phyloP scores from a whole-genome alignment of 2,888 invertebrate genomes.

The Trichopoda pennipes region DNA sequence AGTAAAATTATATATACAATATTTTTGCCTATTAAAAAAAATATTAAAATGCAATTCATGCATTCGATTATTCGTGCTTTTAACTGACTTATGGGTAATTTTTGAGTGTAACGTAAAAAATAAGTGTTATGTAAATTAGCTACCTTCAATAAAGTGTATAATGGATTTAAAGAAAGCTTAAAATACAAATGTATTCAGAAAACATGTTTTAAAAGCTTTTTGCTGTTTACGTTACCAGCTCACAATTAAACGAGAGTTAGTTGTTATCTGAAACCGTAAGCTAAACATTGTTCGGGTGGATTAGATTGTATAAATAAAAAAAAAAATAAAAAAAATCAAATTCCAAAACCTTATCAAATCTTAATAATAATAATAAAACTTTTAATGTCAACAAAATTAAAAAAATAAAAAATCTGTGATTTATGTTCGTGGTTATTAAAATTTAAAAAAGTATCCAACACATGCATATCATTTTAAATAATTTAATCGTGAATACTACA shows the following conservation, averaged over 20 bases:
- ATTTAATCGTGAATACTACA: conserved; percentile 6
- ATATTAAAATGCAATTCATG: too few species aligned
- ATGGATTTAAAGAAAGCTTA: conserved; percentile 30
- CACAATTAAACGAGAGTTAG: conserved; percentile 41
- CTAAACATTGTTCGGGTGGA: conserved; percentile 58
- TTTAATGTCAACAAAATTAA: too few species aligned
- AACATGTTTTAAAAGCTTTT: conserved; percentile 22
- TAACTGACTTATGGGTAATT: not conserved
- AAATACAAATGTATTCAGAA: conserved; percentile 32
- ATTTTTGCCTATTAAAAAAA: too few species aligned
- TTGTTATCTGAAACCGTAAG: conserved; percentile 59
- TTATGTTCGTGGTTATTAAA: not conserved
- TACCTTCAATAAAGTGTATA: not conserved
- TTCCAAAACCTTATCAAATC: not conserved
- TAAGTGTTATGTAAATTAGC: not conserved
- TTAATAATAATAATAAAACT: too few species aligned
- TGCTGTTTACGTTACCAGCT: conserved; percentile 18
- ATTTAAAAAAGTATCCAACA: conserved; percentile 15
- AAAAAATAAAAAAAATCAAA: not conserved
- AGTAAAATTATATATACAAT: too few species aligned
- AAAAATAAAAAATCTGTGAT: too few species aligned
- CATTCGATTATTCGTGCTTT: too few species aligned
- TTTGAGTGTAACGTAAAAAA: not conserved
- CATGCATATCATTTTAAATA: conserved; percentile 2
- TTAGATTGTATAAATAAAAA: conserved; percentile 2